Evolutionary conservation across 2,113 vertebrate genomes (phyloP).

Genomic region (Gymnogyps californianus): DNA sequence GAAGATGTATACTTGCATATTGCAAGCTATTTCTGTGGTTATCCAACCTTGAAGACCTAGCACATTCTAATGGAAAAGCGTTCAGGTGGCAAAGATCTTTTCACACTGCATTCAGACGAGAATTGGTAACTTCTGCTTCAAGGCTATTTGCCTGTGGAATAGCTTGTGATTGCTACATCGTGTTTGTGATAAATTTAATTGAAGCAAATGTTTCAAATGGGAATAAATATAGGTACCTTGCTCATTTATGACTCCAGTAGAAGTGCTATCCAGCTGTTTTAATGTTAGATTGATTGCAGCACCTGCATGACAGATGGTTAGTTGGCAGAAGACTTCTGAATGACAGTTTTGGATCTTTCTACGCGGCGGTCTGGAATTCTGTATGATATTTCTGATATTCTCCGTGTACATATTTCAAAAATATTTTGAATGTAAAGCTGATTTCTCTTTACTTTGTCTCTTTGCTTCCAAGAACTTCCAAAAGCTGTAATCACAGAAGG

Average conservation of each 20-base stretch:
- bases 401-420: neutral
- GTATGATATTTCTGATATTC: neutral
- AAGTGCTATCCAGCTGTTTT: neutral
- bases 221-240: neutral
- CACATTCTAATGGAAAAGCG: slow-evolving; percentile 44
- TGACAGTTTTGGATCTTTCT: neutral
- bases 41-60: slow-evolving; percentile 52
- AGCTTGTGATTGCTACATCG: neutral
- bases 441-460: neutral
- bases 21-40: slow-evolving; percentile 45
- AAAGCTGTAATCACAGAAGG: neutral
- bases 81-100: slow-evolving; percentile 59
- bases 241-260: neutral
- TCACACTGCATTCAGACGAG: neutral
- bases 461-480: neutral
- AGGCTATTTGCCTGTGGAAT: neutral
- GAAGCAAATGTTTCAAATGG: neutral
- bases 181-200: slow-evolving; percentile 36
- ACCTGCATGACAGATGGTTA: neutral
- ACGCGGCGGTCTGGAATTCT: neutral
- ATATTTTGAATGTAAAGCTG: neutral
- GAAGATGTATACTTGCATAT: slow-evolving; percentile 13
- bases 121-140: slow-evolving; percentile 46
- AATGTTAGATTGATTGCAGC: neutral
- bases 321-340: neutral